These are phyloP conservation scores for Balaenoptera acutorostrata DNA, from an alignment of 2,113 vertebrate genomes.

Conservation along the genomic window DNA sequence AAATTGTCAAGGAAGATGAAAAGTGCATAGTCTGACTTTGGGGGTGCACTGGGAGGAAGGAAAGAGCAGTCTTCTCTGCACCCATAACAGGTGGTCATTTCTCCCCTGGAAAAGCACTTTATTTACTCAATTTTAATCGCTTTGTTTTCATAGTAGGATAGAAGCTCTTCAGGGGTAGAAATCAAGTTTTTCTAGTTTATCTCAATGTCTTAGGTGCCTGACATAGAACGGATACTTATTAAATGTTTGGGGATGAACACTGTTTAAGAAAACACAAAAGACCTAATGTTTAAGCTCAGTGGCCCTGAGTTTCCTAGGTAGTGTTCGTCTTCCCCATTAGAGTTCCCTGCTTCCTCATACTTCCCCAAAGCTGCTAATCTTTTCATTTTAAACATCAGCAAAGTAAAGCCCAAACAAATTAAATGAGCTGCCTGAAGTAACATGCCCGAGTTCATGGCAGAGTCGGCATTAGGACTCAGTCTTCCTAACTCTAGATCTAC, in stretches of 20 bases:
- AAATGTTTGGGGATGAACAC: not conserved
- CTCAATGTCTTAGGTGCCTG: not conserved
- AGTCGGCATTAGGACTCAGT: not conserved
- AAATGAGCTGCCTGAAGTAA: not conserved
- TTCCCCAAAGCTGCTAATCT: not conserved
- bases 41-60: not conserved
- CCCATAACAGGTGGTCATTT: not conserved
- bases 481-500: not conserved
- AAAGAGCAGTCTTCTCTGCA: not conserved
- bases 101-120: not conserved
- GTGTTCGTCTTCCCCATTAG: not conserved
- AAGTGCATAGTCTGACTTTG: not conserved
- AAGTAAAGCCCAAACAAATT: not conserved
- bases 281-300: not conserved
- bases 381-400: not conserved
- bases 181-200: not conserved
- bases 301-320: too few species aligned
- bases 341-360: rapidly evolving
- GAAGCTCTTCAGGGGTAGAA: not conserved
- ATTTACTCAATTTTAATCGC: not conserved
- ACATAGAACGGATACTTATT: not conserved
- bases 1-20: not conserved
- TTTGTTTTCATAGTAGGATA: not conserved
- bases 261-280: not conserved
- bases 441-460: not conserved